Conservation (phyloP, 2,888 invertebrate species). For the Hypercompe scribonia region DNA sequence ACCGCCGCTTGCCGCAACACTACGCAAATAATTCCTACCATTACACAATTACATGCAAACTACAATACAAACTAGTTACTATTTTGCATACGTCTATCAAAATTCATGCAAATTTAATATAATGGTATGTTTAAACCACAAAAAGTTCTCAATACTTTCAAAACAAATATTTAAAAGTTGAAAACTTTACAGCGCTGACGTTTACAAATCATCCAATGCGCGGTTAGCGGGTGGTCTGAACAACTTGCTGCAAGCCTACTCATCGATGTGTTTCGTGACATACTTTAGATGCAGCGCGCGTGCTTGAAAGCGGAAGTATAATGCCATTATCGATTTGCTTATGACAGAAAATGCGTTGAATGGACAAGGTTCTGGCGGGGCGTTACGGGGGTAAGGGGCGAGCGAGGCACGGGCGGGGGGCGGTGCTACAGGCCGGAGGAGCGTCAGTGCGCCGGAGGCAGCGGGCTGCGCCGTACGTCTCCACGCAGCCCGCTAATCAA, state of each 20-base stretch:
- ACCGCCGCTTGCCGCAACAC: conserved; percentile 16
- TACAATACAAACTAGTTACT: conserved; percentile 11
- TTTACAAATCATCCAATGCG: conserved; percentile 28
- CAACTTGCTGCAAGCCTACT: conserved; percentile 8
- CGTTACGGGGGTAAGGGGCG: conserved; percentile 47
- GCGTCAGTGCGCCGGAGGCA: conserved; percentile 77
- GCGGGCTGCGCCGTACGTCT: conserved; percentile 77
- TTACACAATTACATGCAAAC: conserved; percentile 29
- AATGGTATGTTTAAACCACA: background rate
- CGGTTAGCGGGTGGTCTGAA: background rate
- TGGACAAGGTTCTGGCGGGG: conserved; percentile 71
- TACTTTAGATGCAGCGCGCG: conserved; percentile 80
- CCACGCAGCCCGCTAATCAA: conserved; percentile 82
- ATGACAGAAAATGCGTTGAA: conserved; percentile 86
- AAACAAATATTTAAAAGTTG: conserved; percentile 40
- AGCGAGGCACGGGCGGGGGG: conserved; percentile 50
- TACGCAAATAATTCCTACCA: conserved; percentile 22
- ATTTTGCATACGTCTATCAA: conserved; percentile 7
- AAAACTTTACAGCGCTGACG: conserved; percentile 42
- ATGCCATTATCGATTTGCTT: conserved; percentile 86
- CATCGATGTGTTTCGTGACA: conserved; percentile 66
- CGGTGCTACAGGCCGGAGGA: conserved; percentile 49
- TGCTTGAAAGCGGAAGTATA: conserved; percentile 83
- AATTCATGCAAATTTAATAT: background rate
- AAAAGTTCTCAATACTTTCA: conserved; percentile 20